Conservation (phyloP, 2,113 vertebrate genomes). For the Cyanoderma ruficeps region DNA sequence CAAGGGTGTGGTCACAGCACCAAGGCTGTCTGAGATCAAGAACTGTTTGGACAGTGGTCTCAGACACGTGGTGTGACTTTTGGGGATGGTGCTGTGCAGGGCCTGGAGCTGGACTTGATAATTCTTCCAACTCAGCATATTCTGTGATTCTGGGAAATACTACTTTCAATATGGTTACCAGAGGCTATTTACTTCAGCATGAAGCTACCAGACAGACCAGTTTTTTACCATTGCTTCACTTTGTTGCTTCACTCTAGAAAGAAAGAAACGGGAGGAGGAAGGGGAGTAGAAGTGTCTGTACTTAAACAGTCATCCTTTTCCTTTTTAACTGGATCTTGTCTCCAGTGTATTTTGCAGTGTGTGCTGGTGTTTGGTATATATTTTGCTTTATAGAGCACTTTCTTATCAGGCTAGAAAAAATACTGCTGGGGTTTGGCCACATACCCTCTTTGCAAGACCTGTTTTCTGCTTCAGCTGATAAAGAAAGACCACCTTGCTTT, state of each 20-base stretch:
- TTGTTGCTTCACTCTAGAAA: background rate
- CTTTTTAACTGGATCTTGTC: background rate
- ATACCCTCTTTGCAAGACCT: background rate
- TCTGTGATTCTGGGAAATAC: background rate
- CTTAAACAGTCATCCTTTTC: background rate
- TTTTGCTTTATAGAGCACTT: background rate
- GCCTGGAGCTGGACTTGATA: rapidly evolving
- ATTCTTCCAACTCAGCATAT: background rate
- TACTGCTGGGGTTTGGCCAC: background rate
- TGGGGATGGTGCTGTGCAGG: background rate
- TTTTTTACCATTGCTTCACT: background rate
- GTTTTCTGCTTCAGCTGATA: background rate
- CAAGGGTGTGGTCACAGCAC: no score
- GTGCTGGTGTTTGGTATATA: background rate
- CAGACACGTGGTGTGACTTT: background rate
- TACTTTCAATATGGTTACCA: background rate
- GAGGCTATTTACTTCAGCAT: background rate
- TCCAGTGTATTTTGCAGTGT: background rate
- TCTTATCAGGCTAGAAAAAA: background rate
- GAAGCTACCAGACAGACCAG: background rate
- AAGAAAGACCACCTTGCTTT: background rate
- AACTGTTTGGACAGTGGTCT: background rate
- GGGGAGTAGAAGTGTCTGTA: background rate
- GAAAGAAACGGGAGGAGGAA: background rate
- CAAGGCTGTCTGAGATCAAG: background rate